Conservation (phyloP, 2,113 vertebrate genomes). For the Gasterosteus nipponicus region DNA sequence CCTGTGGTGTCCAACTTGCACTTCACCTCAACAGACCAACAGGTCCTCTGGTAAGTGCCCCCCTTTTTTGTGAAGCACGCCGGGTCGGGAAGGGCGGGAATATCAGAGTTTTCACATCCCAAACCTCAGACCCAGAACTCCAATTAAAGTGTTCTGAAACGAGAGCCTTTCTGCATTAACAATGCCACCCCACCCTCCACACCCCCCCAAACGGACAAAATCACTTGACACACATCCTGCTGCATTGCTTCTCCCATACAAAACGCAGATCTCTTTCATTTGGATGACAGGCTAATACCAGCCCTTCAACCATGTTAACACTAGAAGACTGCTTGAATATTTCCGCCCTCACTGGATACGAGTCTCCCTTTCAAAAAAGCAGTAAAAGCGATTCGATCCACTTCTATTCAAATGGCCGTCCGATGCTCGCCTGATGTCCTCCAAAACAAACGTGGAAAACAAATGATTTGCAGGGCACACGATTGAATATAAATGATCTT, state of each 20-base stretch:
- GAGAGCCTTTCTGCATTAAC: not conserved
- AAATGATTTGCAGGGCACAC: constrained; percentile 12
- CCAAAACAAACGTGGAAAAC: not conserved
- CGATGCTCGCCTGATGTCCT: constrained; percentile 6
- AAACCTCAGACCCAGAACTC: not conserved
- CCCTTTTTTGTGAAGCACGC: not conserved
- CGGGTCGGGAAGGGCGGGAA: not conserved
- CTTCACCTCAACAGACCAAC: constrained; percentile 14
- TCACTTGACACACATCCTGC: not conserved
- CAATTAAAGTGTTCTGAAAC: constrained; percentile 24
- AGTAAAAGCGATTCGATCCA: constrained; percentile 17
- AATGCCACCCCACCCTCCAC: not conserved
- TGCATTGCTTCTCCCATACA: constrained; percentile 2
- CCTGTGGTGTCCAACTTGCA: constrained; percentile 20
- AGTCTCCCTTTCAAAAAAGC: constrained; percentile 16
- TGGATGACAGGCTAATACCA: constrained; percentile 31
- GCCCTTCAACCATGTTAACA: constrained; percentile 40
- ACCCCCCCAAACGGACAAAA: not conserved
- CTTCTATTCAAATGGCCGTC: constrained; percentile 9
- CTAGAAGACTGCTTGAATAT: constrained; percentile 20
- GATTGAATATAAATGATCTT: constrained; percentile 35
- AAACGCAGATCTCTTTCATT: constrained; percentile 39
- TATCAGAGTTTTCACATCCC: not conserved
- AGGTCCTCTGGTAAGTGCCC: not conserved
- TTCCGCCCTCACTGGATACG: constrained; percentile 38